Conservation (phyloP, 92 coral and sea anemone genomes). For the Pocillopora grandis region DNA sequence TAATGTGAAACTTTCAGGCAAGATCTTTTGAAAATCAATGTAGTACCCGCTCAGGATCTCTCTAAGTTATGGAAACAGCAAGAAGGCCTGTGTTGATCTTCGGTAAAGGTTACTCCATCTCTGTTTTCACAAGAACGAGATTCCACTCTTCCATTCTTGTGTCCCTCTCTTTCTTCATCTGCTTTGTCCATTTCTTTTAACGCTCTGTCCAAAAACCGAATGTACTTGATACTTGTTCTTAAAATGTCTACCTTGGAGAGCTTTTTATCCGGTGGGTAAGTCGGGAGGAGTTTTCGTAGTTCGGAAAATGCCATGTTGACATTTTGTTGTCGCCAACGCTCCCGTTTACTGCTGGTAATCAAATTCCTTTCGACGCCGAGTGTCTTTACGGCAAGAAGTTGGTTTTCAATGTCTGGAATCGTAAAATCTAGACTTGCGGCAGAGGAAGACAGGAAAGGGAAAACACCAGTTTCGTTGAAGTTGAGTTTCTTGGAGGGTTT, state of each 20-base stretch:
- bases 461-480: neutral
- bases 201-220: slow-evolving; percentile 76
- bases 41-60: neutral
- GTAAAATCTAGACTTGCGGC: neutral
- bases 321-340: slow-evolving; percentile 90
- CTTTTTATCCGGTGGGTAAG: slow-evolving; percentile 93
- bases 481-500: neutral
- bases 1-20: neutral
- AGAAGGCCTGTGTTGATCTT: neutral
- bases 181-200: slow-evolving; percentile 73
- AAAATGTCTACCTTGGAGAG: slow-evolving; percentile 93
- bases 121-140: neutral
- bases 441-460: neutral
- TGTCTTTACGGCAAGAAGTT: neutral
- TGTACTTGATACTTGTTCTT: slow-evolving; percentile 80
- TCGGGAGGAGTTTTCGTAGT: slow-evolving; percentile 88
- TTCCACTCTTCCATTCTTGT: neutral
- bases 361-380: slow-evolving; percentile 15
- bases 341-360: slow-evolving; percentile 73
- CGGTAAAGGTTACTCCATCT: neutral
- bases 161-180: neutral
- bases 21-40: neutral
- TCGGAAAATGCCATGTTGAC: slow-evolving; percentile 95
- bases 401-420: slow-evolving; percentile 3
- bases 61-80: neutral